phyloP scores from a whole-genome alignment of 37 sponge, comb jelly and placozoan species.

The Cladorhizidae sp. region DNA sequence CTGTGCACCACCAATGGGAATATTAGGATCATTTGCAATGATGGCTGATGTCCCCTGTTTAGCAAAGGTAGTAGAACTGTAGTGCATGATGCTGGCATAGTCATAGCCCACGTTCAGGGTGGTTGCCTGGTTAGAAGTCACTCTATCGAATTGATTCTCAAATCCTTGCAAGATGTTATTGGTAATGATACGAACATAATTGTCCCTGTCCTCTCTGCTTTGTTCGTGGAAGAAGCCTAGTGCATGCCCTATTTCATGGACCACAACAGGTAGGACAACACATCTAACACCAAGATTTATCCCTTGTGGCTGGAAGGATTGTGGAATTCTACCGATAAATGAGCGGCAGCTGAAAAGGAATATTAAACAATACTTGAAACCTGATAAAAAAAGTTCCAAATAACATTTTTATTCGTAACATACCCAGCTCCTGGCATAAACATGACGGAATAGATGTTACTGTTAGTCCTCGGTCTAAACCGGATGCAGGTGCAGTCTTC shows the following conservation, averaged over 20 bases:
- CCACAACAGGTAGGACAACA: constrained; percentile 21
- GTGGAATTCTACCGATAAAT: constrained; percentile 37
- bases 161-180: constrained; percentile 31
- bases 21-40: constrained; percentile 19
- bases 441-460: constrained; percentile 21
- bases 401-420: background rate
- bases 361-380: too few species aligned
- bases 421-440: constrained; percentile 48
- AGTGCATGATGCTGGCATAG: constrained; percentile 88
- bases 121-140: constrained; percentile 8
- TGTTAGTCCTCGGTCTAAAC: constrained; percentile 26
- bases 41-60: constrained; percentile 22
- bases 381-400: background rate
- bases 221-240: constrained; percentile 77
- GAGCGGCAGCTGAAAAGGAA: constrained; percentile 41
- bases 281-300: constrained; percentile 29
- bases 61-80: constrained; percentile 29
- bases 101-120: constrained; percentile 69
- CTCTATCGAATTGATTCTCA: constrained; percentile 11
- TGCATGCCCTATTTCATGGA: constrained; percentile 75
- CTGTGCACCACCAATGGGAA: constrained; percentile 52
- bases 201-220: constrained; percentile 62
- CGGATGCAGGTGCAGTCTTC: constrained; percentile 78
- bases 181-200: constrained; percentile 26
- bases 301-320: constrained; percentile 18